phyloP scores from a whole-genome alignment of 2,888 invertebrate species.

The Idaea straminata region DNA sequence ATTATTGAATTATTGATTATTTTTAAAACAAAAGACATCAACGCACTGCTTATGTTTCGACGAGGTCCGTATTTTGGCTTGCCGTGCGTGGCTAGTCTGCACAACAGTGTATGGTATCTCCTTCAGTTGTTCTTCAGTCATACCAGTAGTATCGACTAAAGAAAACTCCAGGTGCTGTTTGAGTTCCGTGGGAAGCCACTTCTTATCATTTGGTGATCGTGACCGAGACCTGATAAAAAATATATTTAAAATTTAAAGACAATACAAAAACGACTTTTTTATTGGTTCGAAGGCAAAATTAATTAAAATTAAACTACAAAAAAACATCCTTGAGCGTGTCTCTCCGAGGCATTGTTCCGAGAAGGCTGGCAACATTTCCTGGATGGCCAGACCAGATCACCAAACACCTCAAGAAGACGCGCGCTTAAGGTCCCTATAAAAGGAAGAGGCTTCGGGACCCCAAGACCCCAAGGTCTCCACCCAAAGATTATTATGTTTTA shows the following conservation, averaged over 20 bases:
- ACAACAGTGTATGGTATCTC: constrained; percentile 95
- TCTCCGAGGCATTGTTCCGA: no score
- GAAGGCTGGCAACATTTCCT: no score
- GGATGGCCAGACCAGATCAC: no score
- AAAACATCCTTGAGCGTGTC: no score
- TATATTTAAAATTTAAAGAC: constrained; percentile 7
- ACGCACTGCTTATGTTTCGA: constrained; percentile 69
- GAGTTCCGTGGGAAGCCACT: constrained; percentile 87
- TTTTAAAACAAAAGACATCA: constrained; percentile 10
- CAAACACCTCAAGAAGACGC: no score
- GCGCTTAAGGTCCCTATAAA: no score
- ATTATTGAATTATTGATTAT: not conserved
- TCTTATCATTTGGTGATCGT: constrained; percentile 85
- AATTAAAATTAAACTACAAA: no score
- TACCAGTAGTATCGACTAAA: constrained; percentile 92
- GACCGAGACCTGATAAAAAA: constrained; percentile 76
- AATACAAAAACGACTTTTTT: not conserved
- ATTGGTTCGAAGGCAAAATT: no score
- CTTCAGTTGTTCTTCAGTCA: constrained; percentile 91
- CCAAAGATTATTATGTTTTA: no score
- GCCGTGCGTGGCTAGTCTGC: constrained; percentile 84
- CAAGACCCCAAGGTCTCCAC: no score
- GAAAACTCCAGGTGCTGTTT: constrained; percentile 94
- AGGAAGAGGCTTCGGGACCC: no score
- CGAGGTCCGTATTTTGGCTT: constrained; percentile 76